These are phyloP conservation scores for Pogonus chalceus DNA, from an alignment of 1,140 invertebrate genomes.

Conservation along the genomic window DNA sequence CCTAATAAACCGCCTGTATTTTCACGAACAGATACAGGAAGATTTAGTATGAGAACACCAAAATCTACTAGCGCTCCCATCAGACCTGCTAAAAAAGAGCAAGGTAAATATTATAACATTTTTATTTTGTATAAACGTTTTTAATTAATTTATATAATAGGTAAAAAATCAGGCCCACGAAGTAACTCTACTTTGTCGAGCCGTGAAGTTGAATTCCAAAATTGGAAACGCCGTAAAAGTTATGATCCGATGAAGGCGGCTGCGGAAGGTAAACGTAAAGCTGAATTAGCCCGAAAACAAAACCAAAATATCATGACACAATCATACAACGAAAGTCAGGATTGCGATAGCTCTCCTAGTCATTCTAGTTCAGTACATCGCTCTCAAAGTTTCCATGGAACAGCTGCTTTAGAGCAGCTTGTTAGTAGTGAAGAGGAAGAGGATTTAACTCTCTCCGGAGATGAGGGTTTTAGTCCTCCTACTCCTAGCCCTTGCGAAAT, in stretches of 20 bases:
- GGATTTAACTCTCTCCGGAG: constrained; percentile 30
- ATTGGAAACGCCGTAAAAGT: constrained; percentile 83
- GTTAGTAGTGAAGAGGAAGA: constrained; percentile 32
- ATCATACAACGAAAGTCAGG: constrained; percentile 29
- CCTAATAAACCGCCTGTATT: constrained; percentile 35
- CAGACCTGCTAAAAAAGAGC: constrained; percentile 9
- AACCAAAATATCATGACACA: constrained; percentile 25
- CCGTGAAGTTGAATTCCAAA: constrained; percentile 75
- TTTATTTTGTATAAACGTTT: neutral
- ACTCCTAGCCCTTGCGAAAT: constrained; percentile 33
- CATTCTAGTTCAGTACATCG: constrained; percentile 36
- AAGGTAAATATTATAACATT: constrained; percentile 5
- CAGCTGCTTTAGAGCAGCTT: constrained; percentile 32
- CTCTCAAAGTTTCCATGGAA: constrained; percentile 36
- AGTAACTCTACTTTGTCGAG: constrained; percentile 54
- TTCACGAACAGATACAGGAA: constrained; percentile 50
- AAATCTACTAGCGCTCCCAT: constrained; percentile 24
- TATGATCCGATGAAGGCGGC: constrained; percentile 86
- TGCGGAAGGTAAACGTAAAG: constrained; percentile 61
- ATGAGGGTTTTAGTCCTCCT: constrained; percentile 33
- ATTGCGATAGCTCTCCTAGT: constrained; percentile 33
- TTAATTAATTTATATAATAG: constrained; percentile 26
- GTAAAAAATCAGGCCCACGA: constrained; percentile 43
- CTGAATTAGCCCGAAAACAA: constrained; percentile 32
- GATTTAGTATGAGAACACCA: constrained; percentile 48